Percentiles rank a stretch among this genome's conserved stretches.
Evolutionary conservation across 2,797 vertebrate genomes (phyloP).

Genomic region (Scomberomorus guttatus): DNA sequence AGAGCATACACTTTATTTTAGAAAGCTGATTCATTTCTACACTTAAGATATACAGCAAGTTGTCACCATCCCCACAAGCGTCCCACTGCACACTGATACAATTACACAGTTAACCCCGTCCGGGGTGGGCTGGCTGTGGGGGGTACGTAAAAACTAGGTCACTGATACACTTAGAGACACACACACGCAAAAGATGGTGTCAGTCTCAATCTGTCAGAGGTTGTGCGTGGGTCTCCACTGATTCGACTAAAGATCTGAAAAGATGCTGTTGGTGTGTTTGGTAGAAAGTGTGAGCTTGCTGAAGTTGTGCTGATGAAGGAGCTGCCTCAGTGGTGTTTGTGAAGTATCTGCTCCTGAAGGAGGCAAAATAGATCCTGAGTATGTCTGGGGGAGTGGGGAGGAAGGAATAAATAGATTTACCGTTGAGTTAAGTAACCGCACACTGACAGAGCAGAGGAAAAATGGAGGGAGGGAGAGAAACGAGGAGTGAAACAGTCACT

Average conservation of each 20-base stretch:
- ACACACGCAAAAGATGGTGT: slow-evolving; percentile 59
- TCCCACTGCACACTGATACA: slow-evolving; percentile 69
- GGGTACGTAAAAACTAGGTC: slow-evolving; percentile 74
- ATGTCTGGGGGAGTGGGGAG: slow-evolving; percentile 51
- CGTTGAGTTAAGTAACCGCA: slow-evolving; percentile 76
- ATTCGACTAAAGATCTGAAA: slow-evolving; percentile 52
- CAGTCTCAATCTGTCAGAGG: slow-evolving; percentile 51
- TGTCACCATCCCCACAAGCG: slow-evolving; percentile 48
- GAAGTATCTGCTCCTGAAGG: slow-evolving; percentile 65
- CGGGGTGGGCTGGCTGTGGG: slow-evolving; percentile 60
- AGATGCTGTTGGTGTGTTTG: slow-evolving; percentile 48
- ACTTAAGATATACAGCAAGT: slow-evolving; percentile 51
- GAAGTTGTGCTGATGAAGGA: slow-evolving; percentile 52
- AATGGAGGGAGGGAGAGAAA: slow-evolving; percentile 36
- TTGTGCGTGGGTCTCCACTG: slow-evolving; percentile 38
- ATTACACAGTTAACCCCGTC: slow-evolving; percentile 72
- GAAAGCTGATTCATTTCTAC: slow-evolving; percentile 67
- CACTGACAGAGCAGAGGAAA: slow-evolving; percentile 49
- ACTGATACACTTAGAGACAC: slow-evolving; percentile 59
- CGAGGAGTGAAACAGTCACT: not conserved
- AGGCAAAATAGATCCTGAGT: slow-evolving; percentile 66
- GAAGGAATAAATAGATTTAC: slow-evolving; percentile 83
- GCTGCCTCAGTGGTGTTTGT: slow-evolving; percentile 34
- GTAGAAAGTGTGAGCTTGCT: slow-evolving; percentile 31
- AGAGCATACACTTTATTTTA: slow-evolving; percentile 66